Conservation (phyloP, 2,797 vertebrate species). For the Smutsia gigantea region DNA sequence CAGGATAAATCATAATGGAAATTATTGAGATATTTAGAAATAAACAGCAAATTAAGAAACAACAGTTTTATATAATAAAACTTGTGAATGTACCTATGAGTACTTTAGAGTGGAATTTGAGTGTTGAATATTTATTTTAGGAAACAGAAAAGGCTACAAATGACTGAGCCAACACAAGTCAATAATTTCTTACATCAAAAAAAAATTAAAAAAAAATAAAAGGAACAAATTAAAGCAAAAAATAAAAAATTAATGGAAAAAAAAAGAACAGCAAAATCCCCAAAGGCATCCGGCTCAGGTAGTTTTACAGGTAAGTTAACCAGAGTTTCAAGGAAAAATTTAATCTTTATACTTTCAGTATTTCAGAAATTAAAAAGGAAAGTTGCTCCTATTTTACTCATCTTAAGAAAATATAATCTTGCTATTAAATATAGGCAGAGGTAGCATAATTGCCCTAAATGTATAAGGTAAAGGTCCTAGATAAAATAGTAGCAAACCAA, state of each 20-base stretch:
- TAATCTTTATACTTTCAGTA: not conserved
- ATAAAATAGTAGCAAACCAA: not conserved
- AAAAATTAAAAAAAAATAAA: not conserved
- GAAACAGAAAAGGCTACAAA: not conserved
- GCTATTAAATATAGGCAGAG: not conserved
- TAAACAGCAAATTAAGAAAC: not conserved
- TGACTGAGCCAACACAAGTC: not conserved
- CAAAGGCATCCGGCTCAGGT: not conserved
- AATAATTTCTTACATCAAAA: not conserved
- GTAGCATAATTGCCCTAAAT: not conserved
- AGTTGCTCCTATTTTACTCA: not conserved
- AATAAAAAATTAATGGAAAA: not conserved
- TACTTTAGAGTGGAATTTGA: not conserved
- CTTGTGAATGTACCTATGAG: not conserved
- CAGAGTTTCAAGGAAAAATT: not conserved
- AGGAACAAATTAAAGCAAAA: not conserved
- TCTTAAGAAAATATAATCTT: not conserved
- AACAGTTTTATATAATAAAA: not conserved
- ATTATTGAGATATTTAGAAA: not conserved
- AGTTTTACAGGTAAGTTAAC: not conserved
- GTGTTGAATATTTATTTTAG: not conserved
- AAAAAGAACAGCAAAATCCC: not conserved
- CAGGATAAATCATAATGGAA: not conserved
- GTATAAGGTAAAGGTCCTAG: not conserved
- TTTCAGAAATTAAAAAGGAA: not conserved